Base-by-base conservation (phyloP, 1,140 invertebrate genomes). In the Neotoxoptera formosana region DNA sequence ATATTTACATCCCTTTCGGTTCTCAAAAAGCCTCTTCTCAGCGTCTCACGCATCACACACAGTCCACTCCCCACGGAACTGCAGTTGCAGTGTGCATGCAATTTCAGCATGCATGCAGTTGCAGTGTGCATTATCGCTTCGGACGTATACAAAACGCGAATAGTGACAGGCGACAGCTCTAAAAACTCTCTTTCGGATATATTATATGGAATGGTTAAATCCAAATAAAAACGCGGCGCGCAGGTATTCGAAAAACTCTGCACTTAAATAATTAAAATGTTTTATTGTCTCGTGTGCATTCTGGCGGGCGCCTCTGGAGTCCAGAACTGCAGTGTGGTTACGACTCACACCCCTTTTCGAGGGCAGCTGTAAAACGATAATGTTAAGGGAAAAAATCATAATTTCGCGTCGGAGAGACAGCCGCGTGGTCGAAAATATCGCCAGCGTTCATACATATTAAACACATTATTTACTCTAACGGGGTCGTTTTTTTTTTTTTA, bases 371-470 rank as follows among this genome's bases (percentile, higher is more conserved):
- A 76, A 76, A 76, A 76, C n/a, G 60, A 76, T 76, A 17, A 76
- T 76, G 14, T 76, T 76, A 76, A 14, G 41, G 21, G 21, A 41
- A 41, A 83, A 81, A 83, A 83, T 41, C 7, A 83, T 83, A 23
- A 83, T 76, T 76, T 83, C 41, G 0, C 7, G 81, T 83, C 81
- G 81, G n/a, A 83, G 21, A 23, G n/a, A 36, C n/a, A n/a, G n/a
- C n/a, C n/a, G n/a, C 23, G 87, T 34, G 87, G 88, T 56, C 30
- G 56, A 67, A 90, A 30, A 60, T 67, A 90, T 20, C 91, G 17
- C 45, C 21, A 51, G n/a, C 36, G 25, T 93, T 86, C 81, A 56
- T 86, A 93, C 91, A 53, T 93, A 84, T 53, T 93, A 93, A 93
- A 93, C 48, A 41, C 81, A 84, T 93, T 93, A 83, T 92, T 83